Evolutionary conservation across 2,797 vertebrate genomes (phyloP), one percentile per base, ranked within the genome.

Genomic region (Labroides dimidiatus): DNA sequence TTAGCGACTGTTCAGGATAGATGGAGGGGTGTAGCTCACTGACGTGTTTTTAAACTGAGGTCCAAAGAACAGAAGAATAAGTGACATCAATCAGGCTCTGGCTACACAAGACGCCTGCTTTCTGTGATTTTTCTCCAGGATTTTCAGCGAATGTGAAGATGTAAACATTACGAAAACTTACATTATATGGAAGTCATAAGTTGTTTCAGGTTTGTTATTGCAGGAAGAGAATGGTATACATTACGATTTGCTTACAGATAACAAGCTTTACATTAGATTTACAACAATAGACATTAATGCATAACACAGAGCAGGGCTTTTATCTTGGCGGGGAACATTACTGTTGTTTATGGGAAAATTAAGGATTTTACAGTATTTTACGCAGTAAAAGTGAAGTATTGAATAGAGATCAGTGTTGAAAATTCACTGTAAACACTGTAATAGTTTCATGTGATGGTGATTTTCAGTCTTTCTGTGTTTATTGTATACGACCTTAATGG

Each of bases 231-330:
- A 30, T 17, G 19, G 27, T 33, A 19, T 23, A 47, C 3, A 51
- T 33, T 57, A 20, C 64, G n/a, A 48, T 69, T 45, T 36, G 7
- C n/a, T 43, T 16, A 17, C 53, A 53, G 6, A 23, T 11, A 41
- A 1, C 9, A 44, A 19, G 27, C 11, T 51, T 60, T 16, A 47
- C 1, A 27, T 42, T 71, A 33, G 30, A 33, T 33, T 49, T 11
- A 13, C 13, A 50, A 42, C 42, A 49, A 53, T 21, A 43, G 37
- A 53, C 23, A 61, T 4, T 17, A 1, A 30, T 20, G 10, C 6
- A 14, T 55, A 42, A 42, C 14, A 42, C 7, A 8, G 6, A 16
- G 41, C 39, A 33, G 30, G 13, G 15, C 39, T 41, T 15, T 41
- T 41, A 41, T 41, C 15, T 15, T 4, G 39, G 30, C 30, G 5